A percentile compares a stretch with the other conserved stretches of the same genome.
Conservation (phyloP, 2,113 vertebrate species). For the Cavia porcellus region DNA sequence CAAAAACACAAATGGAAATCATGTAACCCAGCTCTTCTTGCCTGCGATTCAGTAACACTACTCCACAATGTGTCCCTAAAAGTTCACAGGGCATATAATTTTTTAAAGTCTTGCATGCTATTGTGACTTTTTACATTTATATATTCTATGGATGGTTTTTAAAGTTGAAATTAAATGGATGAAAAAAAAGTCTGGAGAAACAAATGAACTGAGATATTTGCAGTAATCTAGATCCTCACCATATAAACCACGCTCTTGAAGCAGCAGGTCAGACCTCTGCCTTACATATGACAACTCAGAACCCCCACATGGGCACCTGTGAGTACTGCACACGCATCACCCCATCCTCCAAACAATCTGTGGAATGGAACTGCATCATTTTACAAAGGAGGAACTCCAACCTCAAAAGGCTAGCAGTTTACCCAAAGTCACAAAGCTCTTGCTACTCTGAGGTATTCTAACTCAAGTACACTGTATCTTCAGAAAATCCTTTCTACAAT, state of each 20-base stretch:
- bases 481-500: conserved; percentile 30
- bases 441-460: not conserved
- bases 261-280: not conserved
- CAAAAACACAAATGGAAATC: not conserved
- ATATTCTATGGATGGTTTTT: not conserved
- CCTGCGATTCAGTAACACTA: no score
- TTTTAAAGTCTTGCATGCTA: conserved; percentile 13
- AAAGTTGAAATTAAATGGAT: conserved; percentile 38
- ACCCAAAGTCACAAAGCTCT: conserved; percentile 15
- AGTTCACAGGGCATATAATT: not conserved
- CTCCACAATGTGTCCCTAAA: not conserved
- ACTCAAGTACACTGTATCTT: not conserved
- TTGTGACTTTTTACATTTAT: conserved; percentile 30
- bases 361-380: not conserved
- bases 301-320: no score
- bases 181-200: not conserved
- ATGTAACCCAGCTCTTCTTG: not conserved
- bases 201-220: conserved; percentile 17
- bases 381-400: not conserved
- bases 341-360: not conserved
- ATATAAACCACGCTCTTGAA: not conserved
- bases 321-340: not conserved
- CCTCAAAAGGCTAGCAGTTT: not conserved
- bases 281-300: not conserved
- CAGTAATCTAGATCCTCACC: not conserved